Conservation (phyloP, 2,797 vertebrate genomes). For the Anableps anableps region DNA sequence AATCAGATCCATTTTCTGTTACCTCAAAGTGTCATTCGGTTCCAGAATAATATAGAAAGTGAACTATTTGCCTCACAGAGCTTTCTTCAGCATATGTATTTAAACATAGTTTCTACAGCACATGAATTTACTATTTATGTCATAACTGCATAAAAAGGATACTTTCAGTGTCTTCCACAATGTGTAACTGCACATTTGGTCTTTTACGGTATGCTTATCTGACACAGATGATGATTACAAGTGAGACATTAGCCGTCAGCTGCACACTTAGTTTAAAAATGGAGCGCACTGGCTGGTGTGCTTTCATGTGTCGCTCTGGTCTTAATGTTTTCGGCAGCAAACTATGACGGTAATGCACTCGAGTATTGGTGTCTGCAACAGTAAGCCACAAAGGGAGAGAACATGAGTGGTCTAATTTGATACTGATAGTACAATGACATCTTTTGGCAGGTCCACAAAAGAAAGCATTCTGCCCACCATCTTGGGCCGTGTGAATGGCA, state of each 20-base stretch:
- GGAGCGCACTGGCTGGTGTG: constrained; percentile 31
- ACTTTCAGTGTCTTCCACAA: not conserved
- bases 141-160: not conserved
- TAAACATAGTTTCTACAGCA: not conserved
- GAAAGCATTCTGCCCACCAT: constrained; percentile 53
- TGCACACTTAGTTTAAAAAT: constrained; percentile 32
- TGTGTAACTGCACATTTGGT: not conserved
- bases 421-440: constrained; percentile 70
- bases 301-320: constrained; percentile 33
- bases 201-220: not conserved
- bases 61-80: not conserved
- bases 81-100: not conserved
- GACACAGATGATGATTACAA: constrained; percentile 25
- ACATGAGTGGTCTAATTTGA: constrained; percentile 55
- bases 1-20: not conserved
- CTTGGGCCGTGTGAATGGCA: constrained; percentile 26
- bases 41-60: not conserved
- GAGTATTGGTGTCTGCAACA: constrained; percentile 52
- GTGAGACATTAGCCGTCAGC: constrained; percentile 10
- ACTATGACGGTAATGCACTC: constrained; percentile 52
- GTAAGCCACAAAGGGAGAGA: constrained; percentile 59
- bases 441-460: constrained; percentile 72
- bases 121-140: not conserved
- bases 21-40: not conserved
- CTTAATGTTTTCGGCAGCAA: constrained; percentile 51